Percentiles rank a stretch among this genome's conserved stretches.
Conservation (phyloP, 2,797 vertebrate species). For the Artibeus jamaicensis region DNA sequence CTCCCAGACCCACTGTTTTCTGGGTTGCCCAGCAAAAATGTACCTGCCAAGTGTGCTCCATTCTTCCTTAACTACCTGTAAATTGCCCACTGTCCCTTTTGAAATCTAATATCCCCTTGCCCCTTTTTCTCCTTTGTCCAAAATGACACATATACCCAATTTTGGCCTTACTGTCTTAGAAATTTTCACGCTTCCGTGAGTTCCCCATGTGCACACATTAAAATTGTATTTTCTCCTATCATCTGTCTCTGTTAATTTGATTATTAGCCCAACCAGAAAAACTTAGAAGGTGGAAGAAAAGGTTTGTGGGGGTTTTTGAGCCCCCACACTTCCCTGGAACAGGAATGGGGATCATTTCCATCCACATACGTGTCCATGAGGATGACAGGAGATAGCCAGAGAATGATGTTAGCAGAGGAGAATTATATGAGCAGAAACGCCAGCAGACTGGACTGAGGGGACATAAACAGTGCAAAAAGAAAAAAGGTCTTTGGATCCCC, state of each 20-base stretch:
- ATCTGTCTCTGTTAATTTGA: not conserved
- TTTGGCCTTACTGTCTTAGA: not conserved
- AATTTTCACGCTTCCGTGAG: not conserved
- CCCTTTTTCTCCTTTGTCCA: not conserved
- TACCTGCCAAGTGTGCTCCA: not conserved
- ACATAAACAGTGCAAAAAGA: not conserved
- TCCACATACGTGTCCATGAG: not conserved
- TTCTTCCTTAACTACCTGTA: not conserved
- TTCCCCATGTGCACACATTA: not conserved
- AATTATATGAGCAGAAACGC: slow-evolving; percentile 20
- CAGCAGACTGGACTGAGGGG: not conserved
- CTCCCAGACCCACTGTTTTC: not conserved
- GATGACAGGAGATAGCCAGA: not conserved
- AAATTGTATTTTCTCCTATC: not conserved
- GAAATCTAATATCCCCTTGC: not conserved
- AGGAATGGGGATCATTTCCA: slow-evolving; percentile 8
- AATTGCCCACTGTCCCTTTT: not conserved
- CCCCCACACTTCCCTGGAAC: not conserved
- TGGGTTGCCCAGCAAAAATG: not conserved
- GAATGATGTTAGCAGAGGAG: not conserved
- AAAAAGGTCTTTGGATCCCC: not conserved
- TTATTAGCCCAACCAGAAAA: not conserved
- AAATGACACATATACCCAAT: not conserved
- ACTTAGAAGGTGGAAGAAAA: not conserved
- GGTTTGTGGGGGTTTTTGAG: not conserved